Evolutionary conservation across 2,888 invertebrate genomes (phyloP).

Genomic region (Dione juno): DNA sequence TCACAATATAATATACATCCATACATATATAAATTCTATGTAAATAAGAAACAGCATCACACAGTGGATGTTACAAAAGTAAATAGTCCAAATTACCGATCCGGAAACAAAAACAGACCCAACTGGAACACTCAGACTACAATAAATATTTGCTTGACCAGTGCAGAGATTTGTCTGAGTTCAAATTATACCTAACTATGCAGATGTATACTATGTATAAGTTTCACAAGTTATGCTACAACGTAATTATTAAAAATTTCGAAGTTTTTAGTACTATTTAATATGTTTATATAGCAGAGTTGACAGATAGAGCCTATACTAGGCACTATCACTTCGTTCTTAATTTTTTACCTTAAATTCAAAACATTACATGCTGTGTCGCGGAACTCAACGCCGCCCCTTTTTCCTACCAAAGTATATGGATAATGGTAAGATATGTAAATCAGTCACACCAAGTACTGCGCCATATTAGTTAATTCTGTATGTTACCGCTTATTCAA

Average conservation of each 20-base stretch:
- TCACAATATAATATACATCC: neutral
- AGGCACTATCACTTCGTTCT: too few relatives aligned
- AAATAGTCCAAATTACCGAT: constrained; percentile 4
- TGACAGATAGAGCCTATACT: too few relatives aligned
- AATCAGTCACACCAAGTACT: too few relatives aligned
- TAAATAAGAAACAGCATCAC: neutral
- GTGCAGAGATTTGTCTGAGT: neutral
- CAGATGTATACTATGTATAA: neutral
- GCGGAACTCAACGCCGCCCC: too few relatives aligned
- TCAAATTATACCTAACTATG: neutral
- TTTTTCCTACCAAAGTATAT: too few relatives aligned
- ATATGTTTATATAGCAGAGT: too few relatives aligned
- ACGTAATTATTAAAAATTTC: neutral
- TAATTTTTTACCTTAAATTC: too few relatives aligned
- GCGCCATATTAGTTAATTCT: too few relatives aligned
- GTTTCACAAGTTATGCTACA: neutral
- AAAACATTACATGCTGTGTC: too few relatives aligned
- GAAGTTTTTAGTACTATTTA: neutral
- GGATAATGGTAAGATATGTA: too few relatives aligned
- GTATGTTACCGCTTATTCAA: too few relatives aligned
- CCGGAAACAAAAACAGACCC: neutral
- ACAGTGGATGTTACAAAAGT: constrained; percentile 3
- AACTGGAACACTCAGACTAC: neutral
- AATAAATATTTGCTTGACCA: neutral
- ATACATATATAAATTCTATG: neutral